Percentiles rank a stretch among this genome's conserved stretches.
Evolutionary conservation across 2,888 invertebrate species (phyloP).

Genomic region (Lobophora halterata): DNA sequence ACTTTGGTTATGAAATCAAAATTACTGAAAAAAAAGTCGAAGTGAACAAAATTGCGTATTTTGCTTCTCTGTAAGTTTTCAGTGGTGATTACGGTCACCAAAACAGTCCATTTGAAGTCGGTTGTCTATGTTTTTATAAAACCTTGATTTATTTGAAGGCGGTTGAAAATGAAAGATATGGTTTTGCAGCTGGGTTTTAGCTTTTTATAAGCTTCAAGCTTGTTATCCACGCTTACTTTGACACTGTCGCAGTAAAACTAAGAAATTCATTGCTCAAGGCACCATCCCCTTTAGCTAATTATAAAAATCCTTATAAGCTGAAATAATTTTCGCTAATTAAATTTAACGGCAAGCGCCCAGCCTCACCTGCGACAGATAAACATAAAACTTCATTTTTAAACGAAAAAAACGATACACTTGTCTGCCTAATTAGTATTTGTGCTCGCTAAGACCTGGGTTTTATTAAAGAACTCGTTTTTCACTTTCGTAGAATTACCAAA

Average conservation of each 20-base stretch:
- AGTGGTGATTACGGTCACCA: no score
- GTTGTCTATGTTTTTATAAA: no score
- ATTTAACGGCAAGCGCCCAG: conserved; percentile 49
- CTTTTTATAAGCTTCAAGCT: no score
- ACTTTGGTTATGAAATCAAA: no score
- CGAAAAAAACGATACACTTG: conserved; percentile 36
- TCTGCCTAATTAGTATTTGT: conserved; percentile 42
- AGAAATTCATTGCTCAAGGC: conserved; percentile 20
- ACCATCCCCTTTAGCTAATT: conserved; percentile 46
- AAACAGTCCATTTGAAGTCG: no score
- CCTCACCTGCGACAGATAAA: conserved; percentile 56
- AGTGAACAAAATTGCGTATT: no score
- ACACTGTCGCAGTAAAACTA: conserved; percentile 4
- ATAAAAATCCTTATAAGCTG: conserved; percentile 64
- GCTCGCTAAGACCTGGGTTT: conserved; percentile 17
- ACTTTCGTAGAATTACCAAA: conserved; percentile 1
- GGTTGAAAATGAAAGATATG: no score
- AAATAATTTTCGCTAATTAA: conserved; percentile 69
- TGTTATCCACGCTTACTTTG: no score
- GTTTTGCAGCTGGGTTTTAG: no score
- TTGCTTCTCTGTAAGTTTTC: no score
- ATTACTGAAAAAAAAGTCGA: no score
- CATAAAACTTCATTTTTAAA: conserved; percentile 37
- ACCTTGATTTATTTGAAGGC: no score
- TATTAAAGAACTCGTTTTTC: background rate